Base-by-base conservation (phyloP, 2,113 vertebrate genomes). In the Phycodurus eques region DNA sequence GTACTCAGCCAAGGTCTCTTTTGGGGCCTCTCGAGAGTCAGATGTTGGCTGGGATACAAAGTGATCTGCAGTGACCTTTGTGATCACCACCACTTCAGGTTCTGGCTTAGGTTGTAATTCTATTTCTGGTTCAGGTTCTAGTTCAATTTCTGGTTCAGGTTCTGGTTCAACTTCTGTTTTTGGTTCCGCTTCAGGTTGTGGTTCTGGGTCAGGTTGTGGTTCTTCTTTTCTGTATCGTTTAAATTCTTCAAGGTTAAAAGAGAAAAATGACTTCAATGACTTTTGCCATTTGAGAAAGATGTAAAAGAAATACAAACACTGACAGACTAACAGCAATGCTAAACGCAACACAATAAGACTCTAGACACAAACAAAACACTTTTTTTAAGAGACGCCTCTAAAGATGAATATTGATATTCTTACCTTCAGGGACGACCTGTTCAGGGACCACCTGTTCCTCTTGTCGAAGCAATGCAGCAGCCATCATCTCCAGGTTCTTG, bases 371-470 rank as follows among this genome's bases (percentile, higher is more conserved):
- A 61, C 33, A 60, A 47, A 51, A 51, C 15, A 51, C 49, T 51
- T 49, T 49, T 27, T 49, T 51, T 4, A 51, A 35, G 57, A 17
- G 13, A 33, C 33, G 31, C 2, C 31, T 57, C 27, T 31, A 2
- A 59, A 59, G 56, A 22, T 12, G 56, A 27, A 10, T 10, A 27
- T 20, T 12, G 1, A 46, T 33, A 73, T 53, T 3, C 0, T 81
- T 95, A 98, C 95, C 95, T 96, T 92, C 89, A 74, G 79, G 76
- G 67, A 86, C 73, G 0, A 83, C 75, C 35, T 80, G 77, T 88
- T 92, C 88, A 76, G 79, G 76, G 67, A 86, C 73, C 1, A 83
- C 75, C 35, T 80, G 77, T 88, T 92, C 88, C 80, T 94, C 94
- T 90, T 88, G 90, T 78, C 78, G 85, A 43, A 81, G 70, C 1